Base-by-base conservation (phyloP, 2,113 vertebrate genomes). In the Ardeotis arabs region DNA sequence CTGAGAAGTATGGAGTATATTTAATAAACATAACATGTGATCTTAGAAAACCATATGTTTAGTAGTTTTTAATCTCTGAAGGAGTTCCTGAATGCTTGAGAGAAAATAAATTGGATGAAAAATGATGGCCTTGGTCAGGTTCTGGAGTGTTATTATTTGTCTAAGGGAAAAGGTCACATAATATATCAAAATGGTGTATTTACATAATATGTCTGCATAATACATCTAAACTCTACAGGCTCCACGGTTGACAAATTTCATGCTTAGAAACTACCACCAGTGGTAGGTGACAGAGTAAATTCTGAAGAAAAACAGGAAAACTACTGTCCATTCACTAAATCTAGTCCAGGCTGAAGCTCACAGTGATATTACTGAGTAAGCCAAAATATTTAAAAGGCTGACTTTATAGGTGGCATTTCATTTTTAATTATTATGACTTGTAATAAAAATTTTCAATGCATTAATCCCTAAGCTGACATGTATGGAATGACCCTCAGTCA, bases 141-240 rank as follows among this genome's bases (percentile, higher is more conserved):
- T 86, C 59, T 77, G 82, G 35, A 76, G 82, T 74, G 70, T 83
- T 96, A 33, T 84, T 92, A 82, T 90, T 96, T 87, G 37, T 47
- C 55, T 93, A 74, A 88, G 9, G n/a, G 72, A 91, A 96, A 97
- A 97, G 90, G 93, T 95, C 90, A 73, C 29, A 35, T 85, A 96
- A 90, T 94, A 53, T 39, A 94, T 94, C 70, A 94, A 94, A 96
- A 87, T 59, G 37, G 52, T 95, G 11, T 84, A 68, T 96, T 96
- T 97, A 92, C 86, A 96, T 95, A 93, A 86, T 63, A 31, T 86
- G 64, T 78, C 73, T 93, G 78, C 73, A 31, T 87, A 93, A 85
- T 70, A 33, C 55, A 85, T 66, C 27, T 72, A 85, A 95, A 83
- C 64, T 83, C 50, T 74, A 19, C 55, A 59, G 41, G 19, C 31